Percentiles rank a stretch among this genome's conserved stretches.
Evolutionary conservation across 2,888 invertebrate species (phyloP).

Genomic region (Lysandra bellargus): DNA sequence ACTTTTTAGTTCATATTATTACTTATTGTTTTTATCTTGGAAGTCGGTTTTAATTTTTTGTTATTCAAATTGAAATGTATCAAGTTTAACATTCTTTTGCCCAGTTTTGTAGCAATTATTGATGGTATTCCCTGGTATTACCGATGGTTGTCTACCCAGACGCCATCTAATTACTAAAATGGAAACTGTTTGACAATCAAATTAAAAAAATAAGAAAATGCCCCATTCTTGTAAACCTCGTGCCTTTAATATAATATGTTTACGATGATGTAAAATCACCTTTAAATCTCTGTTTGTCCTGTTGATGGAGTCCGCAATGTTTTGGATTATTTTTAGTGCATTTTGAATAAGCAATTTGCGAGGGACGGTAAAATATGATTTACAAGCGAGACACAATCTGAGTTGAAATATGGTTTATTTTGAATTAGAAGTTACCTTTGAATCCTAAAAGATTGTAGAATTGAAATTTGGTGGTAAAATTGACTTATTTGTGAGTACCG

Average conservation of each 20-base stretch:
- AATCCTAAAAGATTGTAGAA: not conserved
- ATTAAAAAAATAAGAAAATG: no score
- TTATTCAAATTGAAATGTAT: no score
- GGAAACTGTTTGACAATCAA: no score
- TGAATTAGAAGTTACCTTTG: not conserved
- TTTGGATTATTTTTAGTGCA: conserved; percentile 18
- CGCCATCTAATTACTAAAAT: no score
- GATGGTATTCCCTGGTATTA: no score
- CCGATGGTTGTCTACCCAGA: no score
- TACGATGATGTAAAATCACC: not conserved
- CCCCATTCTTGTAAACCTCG: not conserved
- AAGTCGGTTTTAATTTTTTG: no score
- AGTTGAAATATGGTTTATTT: not conserved
- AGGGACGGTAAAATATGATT: conserved; percentile 1
- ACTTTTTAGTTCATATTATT: no score
- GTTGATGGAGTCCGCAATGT: not conserved
- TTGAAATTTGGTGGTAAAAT: not conserved
- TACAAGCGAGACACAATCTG: not conserved
- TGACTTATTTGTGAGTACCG: no score
- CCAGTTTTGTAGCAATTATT: no score
- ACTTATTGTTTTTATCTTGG: no score
- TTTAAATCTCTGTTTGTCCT: conserved; percentile 17
- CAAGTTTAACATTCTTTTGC: no score
- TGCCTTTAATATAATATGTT: not conserved
- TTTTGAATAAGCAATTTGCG: conserved; percentile 24